These are phyloP conservation scores for Cheilosia impressa DNA, from an alignment of 2,888 invertebrate genomes.

Conservation along the genomic window DNA sequence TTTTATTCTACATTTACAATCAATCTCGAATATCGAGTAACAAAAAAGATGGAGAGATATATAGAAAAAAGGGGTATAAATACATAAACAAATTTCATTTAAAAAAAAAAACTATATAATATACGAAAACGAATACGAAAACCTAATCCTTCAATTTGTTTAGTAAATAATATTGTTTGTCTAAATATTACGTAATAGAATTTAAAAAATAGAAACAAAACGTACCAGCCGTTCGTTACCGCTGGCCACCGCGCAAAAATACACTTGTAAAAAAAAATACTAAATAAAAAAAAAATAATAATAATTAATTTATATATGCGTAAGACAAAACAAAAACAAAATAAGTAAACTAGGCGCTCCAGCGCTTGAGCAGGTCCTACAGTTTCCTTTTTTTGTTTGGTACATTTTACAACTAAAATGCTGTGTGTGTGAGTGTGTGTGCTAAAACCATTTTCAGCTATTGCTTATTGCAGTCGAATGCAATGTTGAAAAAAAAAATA, in stretches of 20 bases:
- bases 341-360: slow-evolving; percentile 68
- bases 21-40: slow-evolving; percentile 77
- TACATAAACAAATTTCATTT: slow-evolving; percentile 51
- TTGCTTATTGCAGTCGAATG: slow-evolving; percentile 68
- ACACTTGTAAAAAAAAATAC: slow-evolving; percentile 8
- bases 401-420: slow-evolving; percentile 61
- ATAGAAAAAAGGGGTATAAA: slow-evolving; percentile 57
- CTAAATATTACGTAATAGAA: slow-evolving; percentile 21
- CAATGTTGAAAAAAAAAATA: slow-evolving; percentile 37
- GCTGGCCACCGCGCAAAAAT: slow-evolving; percentile 38
- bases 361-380: slow-evolving; percentile 72
- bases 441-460: slow-evolving; percentile 63
- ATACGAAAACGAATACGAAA: slow-evolving; percentile 40
- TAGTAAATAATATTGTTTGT: slow-evolving; percentile 55
- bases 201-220: slow-evolving; percentile 51
- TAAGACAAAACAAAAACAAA: slow-evolving; percentile 50
- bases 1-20: slow-evolving; percentile 74
- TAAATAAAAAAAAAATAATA: slow-evolving; percentile 24
- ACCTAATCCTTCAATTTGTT: slow-evolving; percentile 31
- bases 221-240: slow-evolving; percentile 58
- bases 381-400: slow-evolving; percentile 58
- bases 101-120: slow-evolving; percentile 9
- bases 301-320: slow-evolving; percentile 42
- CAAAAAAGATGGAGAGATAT: slow-evolving; percentile 68
- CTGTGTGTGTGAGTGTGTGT: slow-evolving; percentile 54